Evolutionary conservation across 2,797 vertebrate genomes (phyloP).

Genomic region (Microctenopoma lineatum): DNA sequence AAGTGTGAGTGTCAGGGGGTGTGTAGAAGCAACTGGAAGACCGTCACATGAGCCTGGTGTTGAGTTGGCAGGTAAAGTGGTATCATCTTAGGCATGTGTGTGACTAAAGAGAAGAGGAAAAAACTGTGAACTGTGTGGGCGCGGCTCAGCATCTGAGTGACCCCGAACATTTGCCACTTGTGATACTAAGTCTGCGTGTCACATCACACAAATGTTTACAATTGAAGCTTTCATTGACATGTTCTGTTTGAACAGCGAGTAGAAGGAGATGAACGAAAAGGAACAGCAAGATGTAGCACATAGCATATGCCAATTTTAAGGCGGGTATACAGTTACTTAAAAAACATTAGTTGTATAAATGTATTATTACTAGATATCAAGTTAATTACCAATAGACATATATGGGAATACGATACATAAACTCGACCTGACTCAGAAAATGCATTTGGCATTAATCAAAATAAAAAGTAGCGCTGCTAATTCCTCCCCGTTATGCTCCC

Average conservation of each 20-base stretch:
- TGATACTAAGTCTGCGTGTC: too few species aligned
- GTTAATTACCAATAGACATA: constrained; percentile 1
- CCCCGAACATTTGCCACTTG: not conserved
- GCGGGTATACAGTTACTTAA: not conserved
- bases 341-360: not conserved
- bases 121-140: too few species aligned
- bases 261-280: not conserved
- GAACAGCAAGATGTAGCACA: not conserved
- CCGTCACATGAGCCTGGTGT: constrained; percentile 41
- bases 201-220: too few species aligned
- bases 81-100: constrained; percentile 13
- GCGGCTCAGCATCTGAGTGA: not conserved
- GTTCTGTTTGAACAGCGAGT: not conserved
- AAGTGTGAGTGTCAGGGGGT: constrained; percentile 23
- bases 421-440: constrained; percentile 23
- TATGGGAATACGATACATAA: constrained; percentile 1
- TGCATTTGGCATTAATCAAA: constrained; percentile 37
- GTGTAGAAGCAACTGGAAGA: constrained; percentile 11
- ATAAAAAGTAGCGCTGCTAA: constrained; percentile 28
- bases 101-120: not conserved
- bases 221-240: not conserved
- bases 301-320: not conserved
- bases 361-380: constrained; percentile 1
- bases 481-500: constrained; percentile 9
- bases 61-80: constrained; percentile 40